Evolutionary conservation across 2,888 invertebrate genomes (phyloP).

Genomic region (Synergus itoensis): DNA sequence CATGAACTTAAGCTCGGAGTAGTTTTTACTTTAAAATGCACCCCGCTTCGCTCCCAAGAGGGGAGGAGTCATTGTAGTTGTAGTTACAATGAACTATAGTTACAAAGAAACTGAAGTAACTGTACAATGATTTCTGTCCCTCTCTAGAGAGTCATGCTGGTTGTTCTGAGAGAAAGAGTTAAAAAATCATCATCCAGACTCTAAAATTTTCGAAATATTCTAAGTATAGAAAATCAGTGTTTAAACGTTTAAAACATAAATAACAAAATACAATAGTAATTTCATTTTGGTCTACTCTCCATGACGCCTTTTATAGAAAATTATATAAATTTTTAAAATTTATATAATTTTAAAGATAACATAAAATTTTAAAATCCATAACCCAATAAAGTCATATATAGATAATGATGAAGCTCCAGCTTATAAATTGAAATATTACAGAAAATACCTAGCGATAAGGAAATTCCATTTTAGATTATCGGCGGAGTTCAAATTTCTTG

Average conservation of each 20-base stretch:
- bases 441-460: slow-evolving; percentile 33
- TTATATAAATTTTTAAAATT: background rate
- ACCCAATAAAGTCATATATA: slow-evolving; percentile 11
- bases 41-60: slow-evolving; percentile 9
- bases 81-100: slow-evolving; percentile 29
- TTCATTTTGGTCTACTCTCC: background rate
- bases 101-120: slow-evolving; percentile 28
- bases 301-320: background rate
- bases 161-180: background rate
- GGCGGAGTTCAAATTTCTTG: slow-evolving; percentile 23
- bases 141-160: slow-evolving; percentile 10
- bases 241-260: background rate
- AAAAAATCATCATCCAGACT: background rate
- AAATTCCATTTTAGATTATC: slow-evolving; percentile 32
- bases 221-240: background rate
- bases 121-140: background rate
- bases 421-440: slow-evolving; percentile 40
- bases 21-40: slow-evolving; percentile 34
- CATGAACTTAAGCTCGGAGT: background rate
- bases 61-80: slow-evolving; percentile 14
- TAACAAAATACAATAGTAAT: background rate
- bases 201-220: background rate
- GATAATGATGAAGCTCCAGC: slow-evolving; percentile 23
- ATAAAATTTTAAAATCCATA: background rate
- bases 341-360: background rate